Percentiles rank a stretch among this genome's conserved stretches.
Conservation (phyloP, 2,113 vertebrate species). For the Chlorocebus sabaeus region DNA sequence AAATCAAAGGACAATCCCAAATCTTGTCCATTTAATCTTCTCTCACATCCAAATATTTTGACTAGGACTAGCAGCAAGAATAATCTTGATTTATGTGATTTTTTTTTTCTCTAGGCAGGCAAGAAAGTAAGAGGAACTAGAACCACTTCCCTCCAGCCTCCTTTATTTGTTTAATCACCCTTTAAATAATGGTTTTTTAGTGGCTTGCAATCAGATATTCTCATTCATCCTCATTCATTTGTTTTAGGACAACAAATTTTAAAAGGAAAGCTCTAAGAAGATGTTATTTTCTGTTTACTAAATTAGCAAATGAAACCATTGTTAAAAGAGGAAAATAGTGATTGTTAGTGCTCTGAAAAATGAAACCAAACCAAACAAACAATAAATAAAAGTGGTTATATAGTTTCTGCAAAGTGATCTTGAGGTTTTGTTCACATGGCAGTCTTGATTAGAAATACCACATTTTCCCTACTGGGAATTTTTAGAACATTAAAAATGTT, state of each 20-base stretch:
- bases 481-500: background rate
- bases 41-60: slow-evolving; percentile 69
- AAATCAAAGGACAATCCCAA: slow-evolving; percentile 43
- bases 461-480: slow-evolving; percentile 26
- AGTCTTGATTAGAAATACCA: slow-evolving; percentile 48
- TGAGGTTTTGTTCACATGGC: background rate
- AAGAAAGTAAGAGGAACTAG: slow-evolving; percentile 36
- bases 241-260: slow-evolving; percentile 4
- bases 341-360: slow-evolving; percentile 24
- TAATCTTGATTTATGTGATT: slow-evolving; percentile 64
- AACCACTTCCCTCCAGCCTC: background rate
- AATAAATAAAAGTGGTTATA: background rate
- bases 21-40: slow-evolving; percentile 64
- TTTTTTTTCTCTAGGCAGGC: background rate
- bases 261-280: slow-evolving; percentile 2
- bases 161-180: background rate
- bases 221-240: background rate
- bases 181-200: background rate
- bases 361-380: background rate
- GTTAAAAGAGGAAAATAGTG: slow-evolving; percentile 31
- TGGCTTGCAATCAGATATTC: background rate
- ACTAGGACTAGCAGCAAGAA: slow-evolving; percentile 56
- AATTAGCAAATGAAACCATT: slow-evolving; percentile 36
- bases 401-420: slow-evolving; percentile 39
- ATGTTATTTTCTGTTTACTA: slow-evolving; percentile 10